Evolutionary conservation across 2,888 invertebrate genomes (phyloP), one percentile per base, ranked within the genome.

Genomic region (Glaucopsyche alexis): DNA sequence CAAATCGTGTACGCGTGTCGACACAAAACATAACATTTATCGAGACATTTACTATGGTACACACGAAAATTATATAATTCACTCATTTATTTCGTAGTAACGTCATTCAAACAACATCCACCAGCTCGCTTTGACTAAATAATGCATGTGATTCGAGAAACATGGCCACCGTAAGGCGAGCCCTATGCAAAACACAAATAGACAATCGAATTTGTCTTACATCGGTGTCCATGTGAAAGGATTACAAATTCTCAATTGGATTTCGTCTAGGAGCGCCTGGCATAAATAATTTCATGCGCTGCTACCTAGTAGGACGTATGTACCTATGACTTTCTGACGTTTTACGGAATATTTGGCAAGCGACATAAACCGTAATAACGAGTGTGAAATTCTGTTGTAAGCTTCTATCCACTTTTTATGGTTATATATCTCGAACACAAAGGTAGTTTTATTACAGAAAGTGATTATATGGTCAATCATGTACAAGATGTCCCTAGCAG

Each of bases 401-500:
- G 84, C 84, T 85, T 86, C 84, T 86, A 81, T 79, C 83, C 82
- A 84, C 84, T 82, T 85, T 82, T 85, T 85, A 81, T 77, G 79
- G 81, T 76, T 80, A 79, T 80, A 78, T 81, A 79, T 81, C 82
- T 78, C 78, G 82, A 79, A 82, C 82, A 81, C 80, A 84, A 81
- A 80, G 82, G 79, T 79, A 79, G 83, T 85, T 84, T 83, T 77
- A 80, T 79, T 82, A 80, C 82, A 82, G 85, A 85, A 87, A 85
- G 83, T 84, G 84, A 85, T 85, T 84, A 80, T 83, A 85, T 83
- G 87, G 83, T 84, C 85, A 89, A 87, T 88, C 87, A 87, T 85
- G 87, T 91, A 90, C 94, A 95, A 95, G 94, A 95, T 95, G 95
- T 95, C 95, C 94, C 94, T 94, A 93, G 88, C 94, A 94, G 91